phyloP scores from a whole-genome alignment of 2,113 vertebrate genomes.

The Varanus komodoensis region DNA sequence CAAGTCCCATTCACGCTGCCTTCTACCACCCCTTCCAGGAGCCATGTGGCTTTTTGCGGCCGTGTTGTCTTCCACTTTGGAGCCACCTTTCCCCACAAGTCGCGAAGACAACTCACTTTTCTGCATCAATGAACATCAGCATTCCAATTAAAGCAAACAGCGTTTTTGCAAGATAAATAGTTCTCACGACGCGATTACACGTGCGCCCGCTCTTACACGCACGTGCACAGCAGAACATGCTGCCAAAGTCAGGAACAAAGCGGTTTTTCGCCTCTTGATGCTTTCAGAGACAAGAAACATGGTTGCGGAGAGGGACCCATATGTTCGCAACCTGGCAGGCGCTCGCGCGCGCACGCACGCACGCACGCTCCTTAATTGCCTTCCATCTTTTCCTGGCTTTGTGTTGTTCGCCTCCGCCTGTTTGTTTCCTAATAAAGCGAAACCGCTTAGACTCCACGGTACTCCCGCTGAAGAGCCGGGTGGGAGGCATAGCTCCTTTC shows the following conservation, averaged over 20 bases:
- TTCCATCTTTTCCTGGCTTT: constrained; percentile 37
- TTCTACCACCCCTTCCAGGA: not conserved
- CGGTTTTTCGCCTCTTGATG: no score
- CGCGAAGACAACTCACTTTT: not conserved
- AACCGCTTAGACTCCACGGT: not conserved
- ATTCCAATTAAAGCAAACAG: not conserved
- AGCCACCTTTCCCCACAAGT: not conserved
- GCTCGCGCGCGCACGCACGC: not conserved
- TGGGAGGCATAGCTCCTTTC: not conserved
- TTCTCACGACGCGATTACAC: not conserved
- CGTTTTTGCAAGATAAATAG: not conserved
- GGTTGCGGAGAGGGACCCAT: not conserved
- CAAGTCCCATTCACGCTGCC: not conserved
- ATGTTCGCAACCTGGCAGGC: accelerated
- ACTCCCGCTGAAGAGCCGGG: not conserved
- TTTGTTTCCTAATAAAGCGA: constrained; percentile 25
- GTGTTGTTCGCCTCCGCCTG: constrained; percentile 11
- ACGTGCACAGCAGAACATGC: no score
- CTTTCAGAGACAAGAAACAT: not conserved
- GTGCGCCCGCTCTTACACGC: not conserved
- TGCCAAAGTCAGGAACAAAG: not conserved
- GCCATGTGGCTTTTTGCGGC: not conserved
- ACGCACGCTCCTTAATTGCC: not conserved
- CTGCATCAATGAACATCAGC: not conserved
- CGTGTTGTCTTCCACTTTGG: not conserved